These are phyloP conservation scores for Tanypteryx hageni DNA, from an alignment of 2,888 invertebrate species.

Conservation along the genomic window DNA sequence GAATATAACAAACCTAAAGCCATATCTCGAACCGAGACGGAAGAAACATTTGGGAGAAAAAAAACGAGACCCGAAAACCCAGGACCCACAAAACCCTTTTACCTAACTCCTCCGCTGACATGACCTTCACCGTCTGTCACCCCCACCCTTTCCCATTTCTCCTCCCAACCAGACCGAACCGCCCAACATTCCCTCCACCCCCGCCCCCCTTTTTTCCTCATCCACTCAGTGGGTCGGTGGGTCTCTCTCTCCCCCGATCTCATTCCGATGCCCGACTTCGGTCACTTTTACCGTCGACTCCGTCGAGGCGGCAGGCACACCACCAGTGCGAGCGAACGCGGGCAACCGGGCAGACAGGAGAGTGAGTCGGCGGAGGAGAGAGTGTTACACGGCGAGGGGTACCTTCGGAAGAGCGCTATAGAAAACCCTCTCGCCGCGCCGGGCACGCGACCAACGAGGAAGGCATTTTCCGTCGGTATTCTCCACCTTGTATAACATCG, in stretches of 20 bases:
- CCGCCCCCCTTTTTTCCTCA: background rate
- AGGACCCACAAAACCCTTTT: background rate
- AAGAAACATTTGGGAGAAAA: background rate
- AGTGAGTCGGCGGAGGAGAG: too few relatives aligned
- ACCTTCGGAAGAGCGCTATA: too few relatives aligned
- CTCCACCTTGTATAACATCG: too few relatives aligned
- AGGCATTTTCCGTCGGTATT: too few relatives aligned
- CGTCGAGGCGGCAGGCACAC: background rate
- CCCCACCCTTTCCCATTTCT: constrained; percentile 3
- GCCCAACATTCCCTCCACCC: background rate
- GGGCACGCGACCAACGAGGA: background rate
- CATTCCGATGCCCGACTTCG: background rate
- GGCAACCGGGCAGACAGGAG: too few relatives aligned
- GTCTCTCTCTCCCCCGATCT: background rate
- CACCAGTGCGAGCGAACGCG: background rate
- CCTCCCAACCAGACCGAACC: background rate
- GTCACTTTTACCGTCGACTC: constrained; percentile 26
- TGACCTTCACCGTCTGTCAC: constrained; percentile 12
- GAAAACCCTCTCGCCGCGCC: too few relatives aligned
- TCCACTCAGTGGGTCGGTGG: background rate
- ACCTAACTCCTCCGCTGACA: background rate
- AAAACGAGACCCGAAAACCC: background rate
- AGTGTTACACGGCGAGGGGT: too few relatives aligned
- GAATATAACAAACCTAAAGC: too few relatives aligned
- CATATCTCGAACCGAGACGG: background rate